Evolutionary conservation across 2,113 vertebrate species (phyloP).

Genomic region (Pristiophorus japonicus): DNA sequence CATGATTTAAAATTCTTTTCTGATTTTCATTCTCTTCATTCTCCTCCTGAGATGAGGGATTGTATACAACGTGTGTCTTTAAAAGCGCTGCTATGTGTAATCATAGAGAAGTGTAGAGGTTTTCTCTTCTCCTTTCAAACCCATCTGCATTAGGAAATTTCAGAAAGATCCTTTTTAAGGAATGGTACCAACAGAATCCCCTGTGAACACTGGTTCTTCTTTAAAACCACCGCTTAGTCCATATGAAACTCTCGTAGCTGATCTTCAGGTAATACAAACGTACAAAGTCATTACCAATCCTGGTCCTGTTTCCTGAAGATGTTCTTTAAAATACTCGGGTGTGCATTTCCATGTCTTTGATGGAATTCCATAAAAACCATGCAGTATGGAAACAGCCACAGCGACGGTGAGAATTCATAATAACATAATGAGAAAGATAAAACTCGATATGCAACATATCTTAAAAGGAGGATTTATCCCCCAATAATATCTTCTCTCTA

Average conservation of each 20-base stretch:
- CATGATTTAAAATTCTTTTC: conserved; percentile 67
- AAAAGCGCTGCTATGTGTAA: conserved; percentile 53
- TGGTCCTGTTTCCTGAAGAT: conserved; percentile 32
- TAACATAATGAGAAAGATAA: conserved; percentile 95
- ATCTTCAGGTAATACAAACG: conserved; percentile 34
- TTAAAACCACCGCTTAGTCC: conserved; percentile 19
- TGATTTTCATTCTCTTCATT: conserved; percentile 50
- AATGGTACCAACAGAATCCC: conserved; percentile 19
- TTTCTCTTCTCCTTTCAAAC: conserved; percentile 47
- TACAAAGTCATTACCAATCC: conserved; percentile 34
- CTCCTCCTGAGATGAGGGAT: conserved; percentile 56
- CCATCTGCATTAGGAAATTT: conserved; percentile 59
- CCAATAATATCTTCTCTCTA: conserved; percentile 55
- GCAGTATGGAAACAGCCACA: conserved; percentile 91
- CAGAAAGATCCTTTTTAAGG: conserved; percentile 50
- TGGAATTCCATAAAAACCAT: conserved; percentile 83
- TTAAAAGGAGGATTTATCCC: conserved; percentile 75
- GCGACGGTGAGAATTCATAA: conserved; percentile 81
- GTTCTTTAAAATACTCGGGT: conserved; percentile 50
- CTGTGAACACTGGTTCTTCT: conserved; percentile 16
- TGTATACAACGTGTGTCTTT: conserved; percentile 51
- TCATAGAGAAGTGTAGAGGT: conserved; percentile 57
- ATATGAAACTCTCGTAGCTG: conserved; percentile 25
- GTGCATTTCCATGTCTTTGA: conserved; percentile 72
- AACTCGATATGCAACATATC: conserved; percentile 93